Evolutionary conservation across 30 jellyfish, hydroid and myxozoan genomes (phyloP).

Genomic region (Nemopilema nomurai): DNA sequence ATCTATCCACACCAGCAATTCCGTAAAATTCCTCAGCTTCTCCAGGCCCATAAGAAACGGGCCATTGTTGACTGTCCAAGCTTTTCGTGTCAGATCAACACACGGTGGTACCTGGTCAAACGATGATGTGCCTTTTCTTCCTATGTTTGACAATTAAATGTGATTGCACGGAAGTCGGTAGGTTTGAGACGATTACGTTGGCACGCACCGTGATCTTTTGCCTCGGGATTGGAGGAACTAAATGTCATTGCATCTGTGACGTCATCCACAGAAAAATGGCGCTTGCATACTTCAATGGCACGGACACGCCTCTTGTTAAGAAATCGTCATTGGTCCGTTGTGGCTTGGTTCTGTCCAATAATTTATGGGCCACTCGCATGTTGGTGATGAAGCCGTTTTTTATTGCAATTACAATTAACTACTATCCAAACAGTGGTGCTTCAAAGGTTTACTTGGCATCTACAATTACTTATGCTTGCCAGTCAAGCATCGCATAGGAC

Average conservation of each 20-base stretch:
- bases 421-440: too few species aligned
- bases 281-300: too few species aligned
- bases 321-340: too few species aligned
- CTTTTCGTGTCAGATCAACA: not conserved
- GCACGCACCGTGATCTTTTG: not conserved
- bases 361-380: too few species aligned
- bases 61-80: not conserved
- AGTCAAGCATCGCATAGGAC: too few species aligned
- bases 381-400: too few species aligned
- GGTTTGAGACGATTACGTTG: not conserved
- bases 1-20: not conserved
- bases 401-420: too few species aligned
- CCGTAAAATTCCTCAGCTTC: not conserved
- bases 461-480: too few species aligned
- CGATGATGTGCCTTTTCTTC: not conserved
- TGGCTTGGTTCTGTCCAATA: too few species aligned
- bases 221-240: not conserved
- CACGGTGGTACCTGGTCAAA: not conserved
- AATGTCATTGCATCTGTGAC: not conserved
- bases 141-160: not conserved
- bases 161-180: slow-evolving; percentile 17
- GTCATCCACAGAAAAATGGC: not conserved
- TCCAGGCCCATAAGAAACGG: not conserved
- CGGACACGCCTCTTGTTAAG: too few species aligned
- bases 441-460: too few species aligned